Evolutionary conservation across 2,888 invertebrate species (phyloP).

Genomic region (Pristionchus exspectatus): DNA sequence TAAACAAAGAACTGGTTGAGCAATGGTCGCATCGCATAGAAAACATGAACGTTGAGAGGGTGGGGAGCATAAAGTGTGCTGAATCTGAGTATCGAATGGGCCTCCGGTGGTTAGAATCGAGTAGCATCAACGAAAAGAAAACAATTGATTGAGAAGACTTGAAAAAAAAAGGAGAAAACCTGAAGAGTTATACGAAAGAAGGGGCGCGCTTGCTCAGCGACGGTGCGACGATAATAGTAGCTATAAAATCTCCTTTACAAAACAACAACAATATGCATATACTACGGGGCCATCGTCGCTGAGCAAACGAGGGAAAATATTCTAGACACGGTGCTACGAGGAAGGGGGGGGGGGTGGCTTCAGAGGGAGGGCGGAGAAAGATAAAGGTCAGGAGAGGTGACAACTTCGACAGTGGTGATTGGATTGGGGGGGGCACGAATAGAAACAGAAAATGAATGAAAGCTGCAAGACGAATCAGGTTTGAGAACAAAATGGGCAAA

Average conservation of each 20-base stretch:
- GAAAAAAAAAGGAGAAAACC: background rate
- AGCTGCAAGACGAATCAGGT: conserved; percentile 32
- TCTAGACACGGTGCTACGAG: conserved; percentile 8
- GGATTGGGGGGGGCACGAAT: background rate
- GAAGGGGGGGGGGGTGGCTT: background rate
- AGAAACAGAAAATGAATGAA: conserved; percentile 44
- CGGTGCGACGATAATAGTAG: background rate
- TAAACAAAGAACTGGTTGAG: conserved; percentile 36
- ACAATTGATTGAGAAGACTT: background rate
- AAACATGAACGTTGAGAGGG: conserved; percentile 36
- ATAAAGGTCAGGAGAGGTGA: no score
- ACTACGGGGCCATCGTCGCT: conserved; percentile 1
- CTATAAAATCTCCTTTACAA: background rate
- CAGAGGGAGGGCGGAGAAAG: no score
- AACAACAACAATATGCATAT: conserved; percentile 1
- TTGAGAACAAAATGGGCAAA: background rate
- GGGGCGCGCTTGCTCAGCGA: background rate
- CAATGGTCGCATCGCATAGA: conserved; percentile 30
- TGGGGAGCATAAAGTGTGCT: background rate
- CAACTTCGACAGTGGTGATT: background rate
- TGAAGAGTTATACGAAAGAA: background rate
- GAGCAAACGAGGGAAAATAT: background rate
- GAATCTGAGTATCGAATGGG: conserved; percentile 47
- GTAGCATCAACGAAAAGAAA: conserved; percentile 45
- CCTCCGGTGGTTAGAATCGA: conserved; percentile 2